Percentiles rank a stretch among this genome's conserved stretches.
phyloP scores from a whole-genome alignment of 2,888 invertebrate genomes.

The Drosophila picticornis region DNA sequence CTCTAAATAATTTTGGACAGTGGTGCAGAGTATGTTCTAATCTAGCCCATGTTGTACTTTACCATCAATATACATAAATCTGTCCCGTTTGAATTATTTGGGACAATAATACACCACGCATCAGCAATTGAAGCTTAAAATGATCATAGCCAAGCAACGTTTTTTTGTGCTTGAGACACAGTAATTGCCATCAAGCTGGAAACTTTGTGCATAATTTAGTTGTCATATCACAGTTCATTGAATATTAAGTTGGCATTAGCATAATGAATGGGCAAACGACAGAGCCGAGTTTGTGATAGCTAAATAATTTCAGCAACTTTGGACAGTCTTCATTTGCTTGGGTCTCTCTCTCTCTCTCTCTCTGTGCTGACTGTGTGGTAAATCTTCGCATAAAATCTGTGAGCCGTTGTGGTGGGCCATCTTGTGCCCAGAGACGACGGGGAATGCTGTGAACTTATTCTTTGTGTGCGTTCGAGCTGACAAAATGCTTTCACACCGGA shows the following conservation, averaged over 20 bases:
- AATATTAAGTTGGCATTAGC: constrained; percentile 29
- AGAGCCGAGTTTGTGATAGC: not conserved
- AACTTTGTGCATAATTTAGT: constrained; percentile 27
- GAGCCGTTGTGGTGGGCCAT: constrained; percentile 13
- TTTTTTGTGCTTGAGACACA: not conserved
- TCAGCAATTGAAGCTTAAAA: not conserved
- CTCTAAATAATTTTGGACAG: not conserved
- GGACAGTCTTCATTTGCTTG: constrained; percentile 2
- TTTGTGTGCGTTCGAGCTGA: constrained; percentile 63
- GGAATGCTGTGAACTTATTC: constrained; percentile 17
- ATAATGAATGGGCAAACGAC: constrained; percentile 20
- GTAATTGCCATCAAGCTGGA: not conserved
- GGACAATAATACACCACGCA: not conserved
- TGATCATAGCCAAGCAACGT: not conserved
- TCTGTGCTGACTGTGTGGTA: not conserved
- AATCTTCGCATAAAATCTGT: not conserved
- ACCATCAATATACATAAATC: too few species aligned
- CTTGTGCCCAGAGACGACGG: constrained; percentile 12
- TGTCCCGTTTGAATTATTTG: not conserved
- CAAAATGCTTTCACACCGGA: constrained; percentile 80
- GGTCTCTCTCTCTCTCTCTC: not conserved
- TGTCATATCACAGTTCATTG: constrained; percentile 48
- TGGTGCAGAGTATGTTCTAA: too few species aligned
- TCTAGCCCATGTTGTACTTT: too few species aligned
- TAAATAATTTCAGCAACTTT: constrained; percentile 2